A percentile compares a stretch with the other conserved stretches of the same genome.
These are phyloP conservation scores for Antheraea yamamai DNA, from an alignment of 2,888 invertebrate species.

Conservation along the genomic window DNA sequence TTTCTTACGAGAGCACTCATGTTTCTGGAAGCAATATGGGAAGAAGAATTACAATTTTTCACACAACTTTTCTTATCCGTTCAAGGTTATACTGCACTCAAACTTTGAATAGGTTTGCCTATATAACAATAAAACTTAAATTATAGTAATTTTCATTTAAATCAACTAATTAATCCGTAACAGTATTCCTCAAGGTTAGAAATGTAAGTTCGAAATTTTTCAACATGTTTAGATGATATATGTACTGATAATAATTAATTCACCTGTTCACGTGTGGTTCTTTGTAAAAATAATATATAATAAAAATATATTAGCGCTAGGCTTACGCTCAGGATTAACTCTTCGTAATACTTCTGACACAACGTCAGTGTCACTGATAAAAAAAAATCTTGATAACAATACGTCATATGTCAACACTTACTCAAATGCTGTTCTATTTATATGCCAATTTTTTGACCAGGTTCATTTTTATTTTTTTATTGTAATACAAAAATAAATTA, in stretches of 20 bases:
- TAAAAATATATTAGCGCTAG: background rate
- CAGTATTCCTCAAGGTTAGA: constrained; percentile 15
- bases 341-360: constrained; percentile 18
- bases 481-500: no score
- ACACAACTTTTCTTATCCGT: background rate
- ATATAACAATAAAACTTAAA: constrained; percentile 1
- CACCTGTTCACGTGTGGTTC: constrained; percentile 5
- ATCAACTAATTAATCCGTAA: constrained; percentile 37
- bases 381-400: constrained; percentile 20
- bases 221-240: constrained; percentile 24
- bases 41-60: background rate
- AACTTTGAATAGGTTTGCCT: background rate
- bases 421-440: background rate
- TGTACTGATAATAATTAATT: background rate
- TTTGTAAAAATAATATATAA: background rate
- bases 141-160: constrained; percentile 31
- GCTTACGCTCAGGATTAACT: background rate
- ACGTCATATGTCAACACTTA: constrained; percentile 16
- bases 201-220: background rate
- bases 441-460: no score
- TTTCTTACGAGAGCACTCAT: constrained; percentile 65
- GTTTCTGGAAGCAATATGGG: constrained; percentile 50
- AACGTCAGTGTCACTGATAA: constrained; percentile 40
- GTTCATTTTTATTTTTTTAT: no score
- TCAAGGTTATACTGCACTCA: background rate